phyloP scores from a whole-genome alignment of 2,888 invertebrate species.

The Rhopalosiphum nymphaeae region DNA sequence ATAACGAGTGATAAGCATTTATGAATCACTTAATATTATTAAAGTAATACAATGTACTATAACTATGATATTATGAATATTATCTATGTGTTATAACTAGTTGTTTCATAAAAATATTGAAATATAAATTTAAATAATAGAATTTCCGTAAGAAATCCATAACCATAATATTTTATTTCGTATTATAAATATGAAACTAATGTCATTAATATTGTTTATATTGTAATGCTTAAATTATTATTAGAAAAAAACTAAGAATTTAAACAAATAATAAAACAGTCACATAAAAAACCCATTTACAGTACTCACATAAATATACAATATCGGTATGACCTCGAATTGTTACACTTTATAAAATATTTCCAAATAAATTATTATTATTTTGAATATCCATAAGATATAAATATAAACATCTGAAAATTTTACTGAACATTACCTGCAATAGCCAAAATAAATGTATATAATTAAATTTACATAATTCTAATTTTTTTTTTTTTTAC shows the following conservation, averaged over 20 bases:
- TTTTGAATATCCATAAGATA: not conserved
- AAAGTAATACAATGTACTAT: not conserved
- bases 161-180: not conserved
- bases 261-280: not conserved
- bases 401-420: not conserved
- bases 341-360: not conserved
- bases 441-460: not conserved
- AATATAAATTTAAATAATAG: not conserved
- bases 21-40: not conserved
- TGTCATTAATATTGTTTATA: not conserved
- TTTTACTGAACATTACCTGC: not conserved
- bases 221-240: not conserved
- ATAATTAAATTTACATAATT: not conserved
- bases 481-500: not conserved
- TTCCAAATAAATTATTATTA: not conserved
- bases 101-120: not conserved
- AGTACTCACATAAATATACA: not conserved
- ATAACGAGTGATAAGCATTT: not conserved
- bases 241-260: not conserved
- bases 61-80: not conserved
- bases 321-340: not conserved
- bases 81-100: not conserved
- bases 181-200: not conserved
- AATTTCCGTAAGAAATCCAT: not conserved
- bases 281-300: not conserved